These are phyloP conservation scores for Tetheella fluctuosa DNA, from an alignment of 2,888 invertebrate species.

Conservation along the genomic window DNA sequence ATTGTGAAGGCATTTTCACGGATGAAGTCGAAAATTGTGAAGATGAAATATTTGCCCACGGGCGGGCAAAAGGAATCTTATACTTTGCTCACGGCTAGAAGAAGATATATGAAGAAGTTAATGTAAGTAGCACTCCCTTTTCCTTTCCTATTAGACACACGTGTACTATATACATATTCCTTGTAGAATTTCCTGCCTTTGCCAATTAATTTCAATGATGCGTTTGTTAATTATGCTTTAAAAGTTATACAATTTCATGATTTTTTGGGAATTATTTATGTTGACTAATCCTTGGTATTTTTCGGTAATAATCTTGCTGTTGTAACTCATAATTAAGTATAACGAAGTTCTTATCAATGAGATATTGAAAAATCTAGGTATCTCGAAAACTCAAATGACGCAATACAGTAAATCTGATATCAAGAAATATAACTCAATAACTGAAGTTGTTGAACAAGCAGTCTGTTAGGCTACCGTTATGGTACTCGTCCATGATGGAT, in stretches of 20 bases:
- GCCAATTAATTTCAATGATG: neutral
- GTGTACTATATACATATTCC: neutral
- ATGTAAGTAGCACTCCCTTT: slow-evolving; percentile 79
- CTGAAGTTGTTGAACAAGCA: slow-evolving; percentile 38
- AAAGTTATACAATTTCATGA: neutral
- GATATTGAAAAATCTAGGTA: neutral
- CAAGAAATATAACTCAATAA: slow-evolving; percentile 34
- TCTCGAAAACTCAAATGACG: neutral
- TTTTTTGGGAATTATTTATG: neutral
- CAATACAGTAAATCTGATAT: slow-evolving; percentile 26
- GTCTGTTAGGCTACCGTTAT: slow-evolving; percentile 38
- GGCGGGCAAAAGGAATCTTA: slow-evolving; percentile 85
- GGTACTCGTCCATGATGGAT: slow-evolving; percentile 33
- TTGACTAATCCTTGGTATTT: neutral
- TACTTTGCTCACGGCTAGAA: slow-evolving; percentile 84
- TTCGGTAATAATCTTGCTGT: neutral
- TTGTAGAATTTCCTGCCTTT: neutral
- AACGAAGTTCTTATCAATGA: no score
- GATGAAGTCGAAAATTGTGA: slow-evolving; percentile 81
- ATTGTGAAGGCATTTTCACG: slow-evolving; percentile 52
- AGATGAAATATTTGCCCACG: slow-evolving; percentile 86
- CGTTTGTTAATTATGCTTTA: neutral
- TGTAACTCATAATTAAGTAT: no score
- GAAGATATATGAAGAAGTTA: slow-evolving; percentile 87
- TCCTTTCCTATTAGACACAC: slow-evolving; percentile 19